A percentile compares a stretch with the other conserved stretches of the same genome.
Evolutionary conservation across 2,888 invertebrate genomes (phyloP).

Genomic region (Caenorhabditis sp.): DNA sequence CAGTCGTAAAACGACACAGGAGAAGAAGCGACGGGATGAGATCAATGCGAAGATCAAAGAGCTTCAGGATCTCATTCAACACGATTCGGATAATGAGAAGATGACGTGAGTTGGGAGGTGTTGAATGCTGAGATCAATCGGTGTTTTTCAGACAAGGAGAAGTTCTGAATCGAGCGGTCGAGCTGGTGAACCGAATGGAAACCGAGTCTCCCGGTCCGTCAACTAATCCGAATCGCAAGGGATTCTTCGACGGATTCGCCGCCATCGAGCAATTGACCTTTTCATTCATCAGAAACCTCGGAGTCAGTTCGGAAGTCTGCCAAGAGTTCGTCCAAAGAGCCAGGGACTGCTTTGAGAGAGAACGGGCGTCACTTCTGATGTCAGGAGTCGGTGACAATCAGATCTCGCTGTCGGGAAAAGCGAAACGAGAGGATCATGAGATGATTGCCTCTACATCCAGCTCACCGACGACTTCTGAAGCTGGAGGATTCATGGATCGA

Average conservation of each 20-base stretch:
- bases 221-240: slow-evolving; percentile 49
- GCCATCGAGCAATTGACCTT: slow-evolving; percentile 27
- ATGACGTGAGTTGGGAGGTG: slow-evolving; percentile 41
- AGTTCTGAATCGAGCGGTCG: slow-evolving; percentile 51
- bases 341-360: slow-evolving; percentile 33
- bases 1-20: slow-evolving; percentile 51
- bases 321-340: slow-evolving; percentile 37
- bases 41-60: slow-evolving; percentile 62
- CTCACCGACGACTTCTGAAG: slow-evolving; percentile 34
- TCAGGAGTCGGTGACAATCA: background rate
- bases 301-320: slow-evolving; percentile 39
- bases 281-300: slow-evolving; percentile 46
- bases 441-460: slow-evolving; percentile 3
- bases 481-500: slow-evolving; percentile 27
- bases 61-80: slow-evolving; percentile 45
- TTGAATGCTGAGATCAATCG: background rate
- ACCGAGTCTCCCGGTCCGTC: slow-evolving; percentile 52
- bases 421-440: slow-evolving; percentile 14
- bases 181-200: slow-evolving; percentile 57
- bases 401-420: background rate
- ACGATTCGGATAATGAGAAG: slow-evolving; percentile 34
- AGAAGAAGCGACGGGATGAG: slow-evolving; percentile 59
- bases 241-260: slow-evolving; percentile 60
- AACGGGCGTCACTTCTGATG: slow-evolving; percentile 20
- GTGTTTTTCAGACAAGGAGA: slow-evolving; percentile 49